phyloP scores from a whole-genome alignment of 2,113 vertebrate species.

The Hemichromis elongatus region DNA sequence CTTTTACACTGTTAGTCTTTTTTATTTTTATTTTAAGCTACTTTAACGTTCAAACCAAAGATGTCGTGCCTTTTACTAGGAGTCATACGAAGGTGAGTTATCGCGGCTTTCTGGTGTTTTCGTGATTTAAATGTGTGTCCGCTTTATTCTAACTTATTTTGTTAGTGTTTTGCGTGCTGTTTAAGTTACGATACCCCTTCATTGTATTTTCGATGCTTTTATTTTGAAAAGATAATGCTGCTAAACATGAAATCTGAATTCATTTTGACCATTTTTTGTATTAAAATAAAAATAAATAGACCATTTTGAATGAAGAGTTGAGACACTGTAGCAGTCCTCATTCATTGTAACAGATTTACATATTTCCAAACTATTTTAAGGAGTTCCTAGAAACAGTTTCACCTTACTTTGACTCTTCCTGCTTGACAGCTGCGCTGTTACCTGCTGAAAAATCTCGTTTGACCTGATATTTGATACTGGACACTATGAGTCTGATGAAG shows the following conservation, averaged over 20 bases:
- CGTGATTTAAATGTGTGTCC: neutral
- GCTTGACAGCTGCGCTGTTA: neutral
- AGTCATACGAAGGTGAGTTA: constrained; percentile 66
- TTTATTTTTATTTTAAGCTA: neutral
- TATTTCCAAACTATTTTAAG: neutral
- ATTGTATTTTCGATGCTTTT: neutral
- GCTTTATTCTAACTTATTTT: neutral
- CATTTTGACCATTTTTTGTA: neutral
- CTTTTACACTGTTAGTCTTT: neutral
- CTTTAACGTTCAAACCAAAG: neutral
- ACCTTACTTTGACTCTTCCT: neutral
- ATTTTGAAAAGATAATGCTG: neutral
- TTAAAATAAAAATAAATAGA: neutral
- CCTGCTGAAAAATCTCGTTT: neutral
- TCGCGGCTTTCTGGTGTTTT: neutral
- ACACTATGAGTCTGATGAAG: neutral
- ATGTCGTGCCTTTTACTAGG: constrained; percentile 73
- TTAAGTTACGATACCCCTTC: neutral
- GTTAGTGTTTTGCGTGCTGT: neutral
- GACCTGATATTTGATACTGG: neutral
- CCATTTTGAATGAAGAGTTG: neutral
- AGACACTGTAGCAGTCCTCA: neutral
- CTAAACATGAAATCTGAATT: neutral
- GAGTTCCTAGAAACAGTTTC: neutral
- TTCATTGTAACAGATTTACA: neutral